Evolutionary conservation across 2,888 invertebrate genomes (phyloP), one percentile per base, ranked within the genome.

Genomic region (Lepidocyrtoides sp.): DNA sequence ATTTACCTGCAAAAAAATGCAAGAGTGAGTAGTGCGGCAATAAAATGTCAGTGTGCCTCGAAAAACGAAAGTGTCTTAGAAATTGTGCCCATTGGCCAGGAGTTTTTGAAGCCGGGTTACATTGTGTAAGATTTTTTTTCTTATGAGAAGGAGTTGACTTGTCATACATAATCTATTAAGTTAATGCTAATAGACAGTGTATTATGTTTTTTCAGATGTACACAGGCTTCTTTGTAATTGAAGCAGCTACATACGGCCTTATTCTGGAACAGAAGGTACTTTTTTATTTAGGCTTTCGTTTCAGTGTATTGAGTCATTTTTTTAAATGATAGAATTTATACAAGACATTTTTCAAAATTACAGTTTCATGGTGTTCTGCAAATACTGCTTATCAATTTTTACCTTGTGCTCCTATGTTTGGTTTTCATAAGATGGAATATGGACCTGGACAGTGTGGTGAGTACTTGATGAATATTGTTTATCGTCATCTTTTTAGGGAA

Each of bases 341-440:
- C 5, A n/a, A 14, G 51, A 10, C n/a, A 10, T 51, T 51, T 51
- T 14, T 51, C 51, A 51, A n/a, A 51, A n/a, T n/a, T 12, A 20
- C 41, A 91, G 91, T 91, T 91, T 77, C 91, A 91, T 44, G 91
- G 91, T 7, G 82, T 91, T 20, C 48, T 91, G n/a, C 91, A 91
- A 86, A 91, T 91, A n/a, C 41, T 91, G 14, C 72, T 91, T 17
- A 86, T 91, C 69, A 91, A 91, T 32, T 91, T 91, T 91, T 91
- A 91, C 48, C 69, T 91, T 7, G 91, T 91, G 17, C 86, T 91
- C 0, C 86, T 91, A 0, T 91, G 91, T 48, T 44, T 91, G 26
- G 81, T 91, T 44, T 91, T 91, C 51, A 91, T 91, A 81, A 63
- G 91, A 72, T 91, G 91, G 91, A 86, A 91, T 26, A 57, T 91